Percentiles rank a stretch among this genome's conserved stretches.
These are phyloP conservation scores for Orius laevigatus DNA, from an alignment of 1,140 invertebrate genomes.

Conservation along the genomic window DNA sequence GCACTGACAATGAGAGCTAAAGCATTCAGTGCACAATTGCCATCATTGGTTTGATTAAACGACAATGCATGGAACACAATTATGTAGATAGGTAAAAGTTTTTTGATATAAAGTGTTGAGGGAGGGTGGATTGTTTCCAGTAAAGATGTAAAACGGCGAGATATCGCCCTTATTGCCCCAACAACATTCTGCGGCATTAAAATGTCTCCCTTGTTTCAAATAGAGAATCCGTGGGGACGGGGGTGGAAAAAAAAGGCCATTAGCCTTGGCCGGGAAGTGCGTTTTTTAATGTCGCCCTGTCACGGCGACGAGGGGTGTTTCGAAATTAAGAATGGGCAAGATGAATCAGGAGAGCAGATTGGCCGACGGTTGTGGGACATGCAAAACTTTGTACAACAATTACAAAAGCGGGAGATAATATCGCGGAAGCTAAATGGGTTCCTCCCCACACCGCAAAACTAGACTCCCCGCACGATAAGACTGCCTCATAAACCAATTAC, in stretches of 20 bases:
- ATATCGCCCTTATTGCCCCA: constrained; percentile 3
- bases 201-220: constrained; percentile 6
- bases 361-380: constrained; percentile 6
- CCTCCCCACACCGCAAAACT: neutral
- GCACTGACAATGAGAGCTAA: no score
- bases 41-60: no score
- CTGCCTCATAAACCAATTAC: constrained; percentile 11
- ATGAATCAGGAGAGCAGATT: constrained; percentile 11
- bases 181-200: neutral
- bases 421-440: constrained; percentile 7
- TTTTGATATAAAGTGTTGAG: neutral
- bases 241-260: neutral
- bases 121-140: constrained; percentile 3
- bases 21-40: no score
- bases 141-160: neutral
- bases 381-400: constrained; percentile 12
- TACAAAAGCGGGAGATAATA: constrained; percentile 10
- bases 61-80: no score
- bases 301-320: no score
- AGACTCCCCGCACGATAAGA: constrained; percentile 4
- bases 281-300: constrained; percentile 10
- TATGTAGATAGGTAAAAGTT: no score
- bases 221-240: neutral
- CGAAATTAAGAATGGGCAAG: constrained; percentile 7
- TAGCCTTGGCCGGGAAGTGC: constrained; percentile 2